Percentiles rank a stretch among this genome's conserved stretches.
Conservation (phyloP, 2,113 vertebrate genomes). For the Dascyllus trimaculatus region DNA sequence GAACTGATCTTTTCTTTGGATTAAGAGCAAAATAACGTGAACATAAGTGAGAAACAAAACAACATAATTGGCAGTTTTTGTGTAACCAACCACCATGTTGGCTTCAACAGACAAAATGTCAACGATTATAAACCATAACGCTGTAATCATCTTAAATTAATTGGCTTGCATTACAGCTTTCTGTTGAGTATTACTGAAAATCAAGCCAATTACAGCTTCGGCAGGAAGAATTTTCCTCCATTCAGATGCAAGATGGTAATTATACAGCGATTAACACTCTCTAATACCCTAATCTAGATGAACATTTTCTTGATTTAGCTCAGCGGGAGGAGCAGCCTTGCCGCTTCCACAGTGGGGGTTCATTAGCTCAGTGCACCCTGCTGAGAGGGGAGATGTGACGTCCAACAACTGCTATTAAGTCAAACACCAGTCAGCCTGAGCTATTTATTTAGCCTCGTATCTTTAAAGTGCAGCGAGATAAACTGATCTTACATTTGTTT, state of each 20-base stretch:
- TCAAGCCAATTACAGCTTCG: constrained; percentile 26
- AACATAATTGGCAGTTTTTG: background rate
- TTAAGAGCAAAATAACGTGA: background rate
- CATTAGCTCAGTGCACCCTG: constrained; percentile 52
- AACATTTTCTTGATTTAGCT: constrained; percentile 35
- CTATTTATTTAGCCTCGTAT: constrained; percentile 24
- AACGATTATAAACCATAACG: constrained; percentile 1
- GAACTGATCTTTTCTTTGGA: background rate
- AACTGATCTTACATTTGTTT: constrained; percentile 10
- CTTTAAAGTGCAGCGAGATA: background rate
- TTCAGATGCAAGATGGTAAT: constrained; percentile 36
- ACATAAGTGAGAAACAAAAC: background rate
- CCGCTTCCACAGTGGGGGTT: constrained; percentile 46
- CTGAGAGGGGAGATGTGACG: constrained; percentile 29
- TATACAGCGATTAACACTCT: constrained; percentile 30
- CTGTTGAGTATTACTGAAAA: constrained; percentile 11
- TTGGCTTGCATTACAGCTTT: constrained; percentile 7
- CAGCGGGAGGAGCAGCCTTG: constrained; percentile 23
- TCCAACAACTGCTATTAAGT: constrained; percentile 35
- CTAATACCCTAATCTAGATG: constrained; percentile 41
- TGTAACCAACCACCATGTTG: background rate
- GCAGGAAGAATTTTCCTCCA: constrained; percentile 6
- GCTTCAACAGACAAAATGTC: background rate
- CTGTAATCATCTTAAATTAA: constrained; percentile 15
- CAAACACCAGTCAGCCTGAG: constrained; percentile 26